Percentiles rank a stretch among this genome's conserved stretches.
Evolutionary conservation across 2,113 vertebrate species (phyloP).

Genomic region (Polypterus senegalus): DNA sequence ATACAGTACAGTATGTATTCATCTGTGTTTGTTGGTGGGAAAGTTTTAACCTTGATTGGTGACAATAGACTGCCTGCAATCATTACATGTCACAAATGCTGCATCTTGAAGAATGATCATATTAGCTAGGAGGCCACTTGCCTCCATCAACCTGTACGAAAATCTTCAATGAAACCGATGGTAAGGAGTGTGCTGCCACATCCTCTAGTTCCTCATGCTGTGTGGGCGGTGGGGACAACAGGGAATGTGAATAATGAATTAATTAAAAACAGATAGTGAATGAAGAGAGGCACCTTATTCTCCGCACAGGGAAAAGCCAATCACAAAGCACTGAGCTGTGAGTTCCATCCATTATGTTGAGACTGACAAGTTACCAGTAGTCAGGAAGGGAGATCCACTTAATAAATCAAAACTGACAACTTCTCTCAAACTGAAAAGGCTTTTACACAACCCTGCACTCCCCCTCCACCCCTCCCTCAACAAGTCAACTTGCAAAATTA

Average conservation of each 20-base stretch:
- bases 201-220: conserved; percentile 25
- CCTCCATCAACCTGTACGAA: background rate
- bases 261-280: conserved; percentile 54
- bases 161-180: conserved; percentile 9
- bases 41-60: background rate
- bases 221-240: conserved; percentile 15
- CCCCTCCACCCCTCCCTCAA: background rate
- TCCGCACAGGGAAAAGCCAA: conserved; percentile 41
- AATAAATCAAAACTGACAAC: conserved; percentile 95
- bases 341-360: conserved; percentile 69
- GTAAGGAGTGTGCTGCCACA: conserved; percentile 10
- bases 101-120: background rate
- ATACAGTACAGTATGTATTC: background rate
- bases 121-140: background rate
- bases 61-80: background rate
- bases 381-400: conserved; percentile 65
- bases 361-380: conserved; percentile 71
- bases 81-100: background rate
- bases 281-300: conserved; percentile 36
- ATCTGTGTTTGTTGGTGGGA: background rate
- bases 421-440: conserved; percentile 64
- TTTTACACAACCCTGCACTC: conserved; percentile 51
- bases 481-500: conserved; percentile 36
- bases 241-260: conserved; percentile 54
- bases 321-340: conserved; percentile 61